Evolutionary conservation across 2,797 vertebrate genomes (phyloP), one percentile per base, ranked within the genome.

Genomic region (Gambelia wislizenii): DNA sequence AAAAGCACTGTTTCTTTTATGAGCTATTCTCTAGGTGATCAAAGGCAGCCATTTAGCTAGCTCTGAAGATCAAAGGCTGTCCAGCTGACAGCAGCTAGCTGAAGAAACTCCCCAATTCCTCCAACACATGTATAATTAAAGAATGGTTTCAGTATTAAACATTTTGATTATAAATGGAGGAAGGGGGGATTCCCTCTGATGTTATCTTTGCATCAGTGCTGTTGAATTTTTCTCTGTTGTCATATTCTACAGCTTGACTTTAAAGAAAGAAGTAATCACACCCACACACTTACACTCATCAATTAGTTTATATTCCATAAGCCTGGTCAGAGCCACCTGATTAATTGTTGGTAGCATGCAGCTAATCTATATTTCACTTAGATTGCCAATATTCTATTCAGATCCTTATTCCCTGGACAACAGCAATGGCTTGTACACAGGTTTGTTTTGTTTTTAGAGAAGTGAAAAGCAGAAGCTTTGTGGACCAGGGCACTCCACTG

Each of bases 21-120:
- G 92, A 96, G 96, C 93, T 93, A 93, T 96, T 96, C 93, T 96
- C 94, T 95, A 93, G 89, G 69, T 95, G 96, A 96, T 97, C 96
- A 97, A 97, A 97, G 96, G 54, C 89, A 97, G 90, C 93, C 85
- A 54, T 95, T 96, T 95, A 95, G 94, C 52, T n/a, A 18, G 54
- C 49, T 93, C 91, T 74, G 84, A 90, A 92, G 95, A 97, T 96
- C 96, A 97, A 97, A 97, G 95, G 93, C 91, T 94, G 89, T 91
- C 91, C 91, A 90, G 91, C 90, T 95, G 95, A 94, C 93, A 95
- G 94, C 93, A 95, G 92, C 94, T 85, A 86, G 87, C 89, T 86
- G 93, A 93, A 93, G 93, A 92, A 94, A 92, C 76, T 93, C 89
- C 84, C 52, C 6, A 90, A 90, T 92, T 92, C 90, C 4, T 0